Evolutionary conservation across 2,797 vertebrate species (phyloP).

Genomic region (Aphelocoma californica): DNA sequence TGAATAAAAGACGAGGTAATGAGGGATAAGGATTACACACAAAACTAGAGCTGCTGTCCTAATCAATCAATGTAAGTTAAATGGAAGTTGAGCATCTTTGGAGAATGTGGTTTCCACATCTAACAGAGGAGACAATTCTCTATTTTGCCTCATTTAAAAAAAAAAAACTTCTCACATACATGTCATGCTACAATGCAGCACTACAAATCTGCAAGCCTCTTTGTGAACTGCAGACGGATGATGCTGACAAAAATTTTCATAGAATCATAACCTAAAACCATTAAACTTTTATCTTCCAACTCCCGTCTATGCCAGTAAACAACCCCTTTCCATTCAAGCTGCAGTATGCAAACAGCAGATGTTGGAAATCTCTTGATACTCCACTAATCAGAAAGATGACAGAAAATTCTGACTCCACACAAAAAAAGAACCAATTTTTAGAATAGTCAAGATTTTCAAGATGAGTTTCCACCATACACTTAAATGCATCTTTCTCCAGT

Average conservation of each 20-base stretch:
- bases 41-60: background rate
- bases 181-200: background rate
- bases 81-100: background rate
- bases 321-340: background rate
- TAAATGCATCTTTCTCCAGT: background rate
- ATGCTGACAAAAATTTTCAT: background rate
- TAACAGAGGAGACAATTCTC: background rate
- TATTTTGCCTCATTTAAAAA: background rate
- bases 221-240: background rate
- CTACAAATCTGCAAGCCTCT: background rate
- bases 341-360: background rate
- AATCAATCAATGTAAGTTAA: slow-evolving; percentile 16
- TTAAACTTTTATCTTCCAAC: background rate
- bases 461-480: background rate
- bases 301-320: background rate
- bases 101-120: background rate
- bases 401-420: background rate
- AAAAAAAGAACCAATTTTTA: background rate
- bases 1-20: background rate
- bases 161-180: background rate
- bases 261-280: slow-evolving; percentile 1
- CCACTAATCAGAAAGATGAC: background rate
- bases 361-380: background rate
- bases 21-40: background rate
- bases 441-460: background rate